Evolutionary conservation across 2,113 vertebrate genomes (phyloP).

Genomic region (Cryptoleucopteryx plumbea): DNA sequence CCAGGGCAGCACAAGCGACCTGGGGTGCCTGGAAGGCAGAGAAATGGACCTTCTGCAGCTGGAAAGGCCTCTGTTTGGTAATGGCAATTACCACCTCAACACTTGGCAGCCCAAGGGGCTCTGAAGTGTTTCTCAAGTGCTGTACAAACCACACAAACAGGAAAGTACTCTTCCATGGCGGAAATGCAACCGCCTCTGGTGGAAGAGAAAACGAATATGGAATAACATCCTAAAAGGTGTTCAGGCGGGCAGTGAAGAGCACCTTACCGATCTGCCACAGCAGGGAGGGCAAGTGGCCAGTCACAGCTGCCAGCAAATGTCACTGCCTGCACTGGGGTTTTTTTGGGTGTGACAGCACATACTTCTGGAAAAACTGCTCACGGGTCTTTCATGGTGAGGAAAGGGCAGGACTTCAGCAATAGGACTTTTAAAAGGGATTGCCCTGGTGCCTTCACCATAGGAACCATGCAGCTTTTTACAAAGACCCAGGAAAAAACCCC

Average conservation of each 20-base stretch:
- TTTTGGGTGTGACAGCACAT: neutral
- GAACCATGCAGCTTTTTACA: neutral
- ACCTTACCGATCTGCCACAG: neutral
- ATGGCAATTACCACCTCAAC: neutral
- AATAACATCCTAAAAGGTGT: neutral
- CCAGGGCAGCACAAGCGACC: neutral
- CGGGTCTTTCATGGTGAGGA: neutral
- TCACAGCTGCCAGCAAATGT: neutral
- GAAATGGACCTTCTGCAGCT: neutral
- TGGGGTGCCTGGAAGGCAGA: neutral
- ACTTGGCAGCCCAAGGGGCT: neutral
- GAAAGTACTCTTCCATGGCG: neutral
- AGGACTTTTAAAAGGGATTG: neutral
- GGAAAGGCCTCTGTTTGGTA: neutral
- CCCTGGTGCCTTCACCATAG: neutral
- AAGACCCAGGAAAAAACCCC: neutral
- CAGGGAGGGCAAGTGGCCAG: neutral
- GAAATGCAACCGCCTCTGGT: neutral
- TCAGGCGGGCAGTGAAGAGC: neutral
- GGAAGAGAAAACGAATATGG: neutral
- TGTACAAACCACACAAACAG: neutral
- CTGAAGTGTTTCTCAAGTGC: conserved; percentile 10
- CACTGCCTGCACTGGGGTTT: neutral
- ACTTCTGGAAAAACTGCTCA: neutral
- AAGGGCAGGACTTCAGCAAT: neutral